Evolutionary conservation across 2,888 invertebrate species (phyloP).

Genomic region (Ashinkailepas kermadecensis): DNA sequence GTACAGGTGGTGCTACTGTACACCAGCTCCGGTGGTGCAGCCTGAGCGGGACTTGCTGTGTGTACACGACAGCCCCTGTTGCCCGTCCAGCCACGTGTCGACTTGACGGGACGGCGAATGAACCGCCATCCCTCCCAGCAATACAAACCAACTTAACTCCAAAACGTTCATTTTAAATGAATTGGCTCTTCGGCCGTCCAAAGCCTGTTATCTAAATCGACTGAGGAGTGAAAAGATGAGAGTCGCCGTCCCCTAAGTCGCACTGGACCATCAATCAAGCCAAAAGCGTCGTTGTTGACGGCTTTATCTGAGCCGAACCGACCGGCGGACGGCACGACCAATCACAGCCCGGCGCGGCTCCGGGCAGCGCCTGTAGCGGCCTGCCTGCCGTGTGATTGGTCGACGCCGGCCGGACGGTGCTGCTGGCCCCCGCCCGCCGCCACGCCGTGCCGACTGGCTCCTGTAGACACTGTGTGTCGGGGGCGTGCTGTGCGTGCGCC

Average conservation of each 20-base stretch:
- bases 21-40: no score
- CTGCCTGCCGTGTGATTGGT: neutral
- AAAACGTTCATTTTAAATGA: constrained; percentile 12
- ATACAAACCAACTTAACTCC: neutral
- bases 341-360: no score
- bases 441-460: no score
- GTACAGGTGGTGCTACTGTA: neutral
- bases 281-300: neutral
- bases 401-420: neutral
- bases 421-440: neutral
- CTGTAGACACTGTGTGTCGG: no score
- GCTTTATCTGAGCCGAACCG: neutral
- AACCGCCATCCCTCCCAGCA: no score
- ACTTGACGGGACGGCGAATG: no score
- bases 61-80: no score
- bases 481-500: no score
- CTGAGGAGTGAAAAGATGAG: constrained; percentile 23
- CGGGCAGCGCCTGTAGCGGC: neutral
- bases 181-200: neutral
- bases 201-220: constrained; percentile 19
- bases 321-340: neutral
- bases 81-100: no score
- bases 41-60: no score
- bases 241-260: constrained; percentile 19
- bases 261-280: neutral